Evolutionary conservation across 64 coral and sea anemone genomes (phyloP), one percentile per base, ranked within the genome.

Genomic region (Actinia equina): DNA sequence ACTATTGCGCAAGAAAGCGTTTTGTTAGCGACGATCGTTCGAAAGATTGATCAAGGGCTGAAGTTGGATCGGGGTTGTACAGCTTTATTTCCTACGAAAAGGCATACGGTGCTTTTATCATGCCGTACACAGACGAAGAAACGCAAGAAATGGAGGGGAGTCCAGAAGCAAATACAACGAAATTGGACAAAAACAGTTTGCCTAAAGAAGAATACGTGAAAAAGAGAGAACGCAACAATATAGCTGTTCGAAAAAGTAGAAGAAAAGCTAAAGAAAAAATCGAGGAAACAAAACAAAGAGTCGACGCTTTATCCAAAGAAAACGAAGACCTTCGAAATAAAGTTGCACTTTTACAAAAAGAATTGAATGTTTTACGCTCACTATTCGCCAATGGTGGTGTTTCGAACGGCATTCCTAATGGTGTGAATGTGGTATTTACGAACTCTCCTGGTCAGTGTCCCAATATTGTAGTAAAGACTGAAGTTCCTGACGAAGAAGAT

Each of bases 311-410:
- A 74, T 3, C 97, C n/a, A 88, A 88, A 87, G 97, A 99, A 91
- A 99, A 99, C 83, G 90, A 90, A 70, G 91, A 95, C 22, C 89
- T 99, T 41, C 88, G 88, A 17, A 92, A 61, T 52, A 99, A 99
- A 87, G 97, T 99, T n/a, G 92, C 97, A 30, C 87, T 99, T n/a
- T 81, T 99, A 49, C 93, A 92, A 54, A 99, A 99, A 89, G 97
- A 99, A 86, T 86, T 99, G 17, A 99, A 93, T 91, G 97, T 99
- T 43, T 89, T 99, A 57, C 80, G 97, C 69, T 99, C 97, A 12
- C 77, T 99, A 17, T 99, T 99, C 62, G 91, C 93, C 44, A 93
- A 99, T 80, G 97, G 97, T 45, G 97, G 93, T 64, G 88, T 93
- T 30, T 82, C 85, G 19, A 63, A 85, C 23, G 52, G 62, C 23